Base-by-base conservation (phyloP, 1,140 invertebrate genomes). In the Andrena cerasifolii region DNA sequence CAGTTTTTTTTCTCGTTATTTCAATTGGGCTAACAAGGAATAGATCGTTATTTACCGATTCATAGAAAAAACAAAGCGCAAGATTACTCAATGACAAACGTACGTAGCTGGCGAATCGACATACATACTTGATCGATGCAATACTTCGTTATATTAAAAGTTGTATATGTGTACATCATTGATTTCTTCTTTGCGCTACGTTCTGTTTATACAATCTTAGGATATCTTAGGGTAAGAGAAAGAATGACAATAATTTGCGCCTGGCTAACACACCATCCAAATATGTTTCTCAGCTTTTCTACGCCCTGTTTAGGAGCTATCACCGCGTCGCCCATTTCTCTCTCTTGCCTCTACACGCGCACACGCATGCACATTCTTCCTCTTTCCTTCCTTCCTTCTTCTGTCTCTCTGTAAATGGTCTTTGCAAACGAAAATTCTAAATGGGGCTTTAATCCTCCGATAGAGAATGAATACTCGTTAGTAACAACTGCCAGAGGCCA, bases 11-110 rank as follows among this genome's bases (percentile, higher is more conserved):
- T 68, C 56, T 79, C 61, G 36, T 83, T 80, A 77, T 78, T 84
- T 86, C 74, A 72, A 43, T 79, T 82, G 78, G 70, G 76, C 80
- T 86, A 86, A 86, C 81, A 80, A 86, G 71, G 71, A 86, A 67
- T 86, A 71, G 68, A 77, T 76, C 63, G 63, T 83, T 78, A 86
- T 61, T 83, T 68, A 74, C 63, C 80, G 85, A 86, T 89, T 87
- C 75, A 88, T 89, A 88, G 86, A 89, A 89, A 89, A 87, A 89
- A 89, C 82, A 83, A 89, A 89, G 86, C 86, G 80, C 80, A 88
- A 88, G 78, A 63, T 87, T 87, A 88, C 40, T 87, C 73, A 86
- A 88, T 86, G 78, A 86, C 78, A 36, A 61, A 61, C 33, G 87
- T 87, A 90, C 83, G 72, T 89, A 88, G 88, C 84, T 88, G 83